Evolutionary conservation across 1,140 invertebrate species (phyloP).

Genomic region (Cotesia typhae): DNA sequence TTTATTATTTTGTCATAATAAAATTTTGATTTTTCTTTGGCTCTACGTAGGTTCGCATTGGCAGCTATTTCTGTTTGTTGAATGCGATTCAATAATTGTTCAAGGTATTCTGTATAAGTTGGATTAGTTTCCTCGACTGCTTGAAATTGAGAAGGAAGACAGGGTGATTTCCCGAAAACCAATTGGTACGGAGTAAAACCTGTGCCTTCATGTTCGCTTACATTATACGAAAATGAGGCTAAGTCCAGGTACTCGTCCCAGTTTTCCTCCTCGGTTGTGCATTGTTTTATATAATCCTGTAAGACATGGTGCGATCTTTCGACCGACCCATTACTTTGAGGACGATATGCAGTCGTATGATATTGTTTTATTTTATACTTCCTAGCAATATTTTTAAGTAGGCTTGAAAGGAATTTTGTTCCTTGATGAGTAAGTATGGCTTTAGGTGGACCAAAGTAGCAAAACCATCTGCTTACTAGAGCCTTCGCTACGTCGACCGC

Average conservation of each 20-base stretch:
- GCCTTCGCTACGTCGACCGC: conserved; percentile 40
- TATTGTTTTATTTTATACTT: conserved; percentile 44
- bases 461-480: conserved; percentile 44
- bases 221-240: conserved; percentile 21
- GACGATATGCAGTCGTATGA: conserved; percentile 28
- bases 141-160: conserved; percentile 7
- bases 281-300: background rate
- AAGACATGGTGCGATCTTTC: conserved; percentile 28
- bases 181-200: conserved; percentile 21
- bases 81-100: background rate
- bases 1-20: conserved; percentile 3
- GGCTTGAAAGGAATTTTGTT: conserved; percentile 36
- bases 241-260: conserved; percentile 21
- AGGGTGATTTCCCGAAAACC: conserved; percentile 15
- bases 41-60: background rate
- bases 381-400: conserved; percentile 44
- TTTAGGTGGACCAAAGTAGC: conserved; percentile 44
- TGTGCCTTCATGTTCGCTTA: conserved; percentile 16
- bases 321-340: background rate
- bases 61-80: background rate
- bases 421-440: conserved; percentile 49
- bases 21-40: conserved; percentile 13
- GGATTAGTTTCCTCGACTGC: background rate
- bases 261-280: background rate
- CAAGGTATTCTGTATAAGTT: background rate